Percentiles rank a stretch among this genome's conserved stretches.
phyloP scores from a whole-genome alignment of 1,140 invertebrate species.

The Ditylenchus dipsaci region DNA sequence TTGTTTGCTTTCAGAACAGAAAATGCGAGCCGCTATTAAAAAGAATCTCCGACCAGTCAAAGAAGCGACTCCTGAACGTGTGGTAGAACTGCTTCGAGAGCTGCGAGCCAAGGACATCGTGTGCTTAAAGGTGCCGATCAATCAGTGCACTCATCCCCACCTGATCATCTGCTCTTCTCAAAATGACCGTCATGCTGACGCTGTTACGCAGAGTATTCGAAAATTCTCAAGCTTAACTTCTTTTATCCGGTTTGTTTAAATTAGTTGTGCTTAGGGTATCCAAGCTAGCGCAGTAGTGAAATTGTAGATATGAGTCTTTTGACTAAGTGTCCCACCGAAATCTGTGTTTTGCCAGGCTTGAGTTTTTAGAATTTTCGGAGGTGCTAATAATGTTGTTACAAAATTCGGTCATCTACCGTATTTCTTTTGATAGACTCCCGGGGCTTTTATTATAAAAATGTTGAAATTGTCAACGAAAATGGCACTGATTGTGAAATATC shows the following conservation, averaged over 20 bases:
- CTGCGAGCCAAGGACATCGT: slow-evolving; percentile 15
- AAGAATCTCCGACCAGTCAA: not conserved
- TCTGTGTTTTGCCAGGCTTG: too few species aligned
- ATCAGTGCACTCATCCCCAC: not conserved
- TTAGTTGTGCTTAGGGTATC: too few species aligned
- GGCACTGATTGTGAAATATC: too few species aligned
- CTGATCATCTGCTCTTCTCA: slow-evolving; percentile 14
- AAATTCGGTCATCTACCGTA: too few species aligned
- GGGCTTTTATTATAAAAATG: too few species aligned
- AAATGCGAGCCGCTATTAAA: not conserved
- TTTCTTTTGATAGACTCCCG: too few species aligned
- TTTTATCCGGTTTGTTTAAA: slow-evolving; percentile 3
- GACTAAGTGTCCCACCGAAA: too few species aligned
- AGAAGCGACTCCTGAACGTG: slow-evolving; percentile 3
- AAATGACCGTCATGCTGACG: slow-evolving; percentile 9
- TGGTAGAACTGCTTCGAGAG: slow-evolving; percentile 6
- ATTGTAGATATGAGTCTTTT: too few species aligned
- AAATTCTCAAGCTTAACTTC: slow-evolving; percentile 14
- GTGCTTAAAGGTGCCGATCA: not conserved
- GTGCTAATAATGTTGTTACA: too few species aligned
- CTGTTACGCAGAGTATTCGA: slow-evolving; percentile 4
- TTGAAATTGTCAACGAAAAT: too few species aligned
- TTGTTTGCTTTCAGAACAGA: not conserved
- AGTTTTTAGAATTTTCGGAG: too few species aligned
- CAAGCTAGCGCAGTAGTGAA: too few species aligned